Evolutionary conservation across 2,797 vertebrate species (phyloP), one percentile per base, ranked within the genome.

Genomic region (Pelobates cultripes): DNA sequence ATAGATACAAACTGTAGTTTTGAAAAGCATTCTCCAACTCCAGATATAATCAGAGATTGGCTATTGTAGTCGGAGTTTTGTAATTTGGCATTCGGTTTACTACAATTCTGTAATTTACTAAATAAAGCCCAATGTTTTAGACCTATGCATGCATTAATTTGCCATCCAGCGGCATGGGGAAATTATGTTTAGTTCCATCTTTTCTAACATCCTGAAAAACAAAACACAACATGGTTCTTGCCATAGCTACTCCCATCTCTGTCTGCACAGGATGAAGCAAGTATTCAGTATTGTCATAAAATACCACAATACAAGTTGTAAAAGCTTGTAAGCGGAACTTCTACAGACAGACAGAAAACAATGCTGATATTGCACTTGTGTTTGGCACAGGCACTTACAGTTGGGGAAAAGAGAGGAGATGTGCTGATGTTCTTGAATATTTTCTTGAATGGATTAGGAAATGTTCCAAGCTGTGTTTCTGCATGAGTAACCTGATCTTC

Each of bases 401-500:
- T 94, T 88, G 98, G 91, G 28, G 82, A 84, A 73, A 84, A 84
- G 86, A 98, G 95, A 43, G 96, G 89, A 12, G 97, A 95, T 7
- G 94, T 92, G 40, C 87, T 95, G 89, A 99, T 93, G n/a, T 95
- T 95, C 83, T 95, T 95, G 80, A 98, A 93, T 68, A 99, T 93
- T 87, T 95, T 97, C 86, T 94, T 94, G 88, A 99, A 96, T 0
- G 96, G 91, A 28, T 94, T 92, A 0, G 97, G 97, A 84, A 95
- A 92, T 43, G 95, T 89, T 67, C 95, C 95, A 71, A 96, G 88
- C 68, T 97, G 95, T 77, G 95, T 93, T 87, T 99, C 98, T 63
- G 97, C 97, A 86, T 94, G 92, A 43, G 88, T 87, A n/a, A 99
- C 95, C 77, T 96, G 95, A 81, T 97, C 96, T 88, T 99, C 98